phyloP scores from a whole-genome alignment of 2,888 invertebrate genomes.

The Lepidocyrtoides sp. region DNA sequence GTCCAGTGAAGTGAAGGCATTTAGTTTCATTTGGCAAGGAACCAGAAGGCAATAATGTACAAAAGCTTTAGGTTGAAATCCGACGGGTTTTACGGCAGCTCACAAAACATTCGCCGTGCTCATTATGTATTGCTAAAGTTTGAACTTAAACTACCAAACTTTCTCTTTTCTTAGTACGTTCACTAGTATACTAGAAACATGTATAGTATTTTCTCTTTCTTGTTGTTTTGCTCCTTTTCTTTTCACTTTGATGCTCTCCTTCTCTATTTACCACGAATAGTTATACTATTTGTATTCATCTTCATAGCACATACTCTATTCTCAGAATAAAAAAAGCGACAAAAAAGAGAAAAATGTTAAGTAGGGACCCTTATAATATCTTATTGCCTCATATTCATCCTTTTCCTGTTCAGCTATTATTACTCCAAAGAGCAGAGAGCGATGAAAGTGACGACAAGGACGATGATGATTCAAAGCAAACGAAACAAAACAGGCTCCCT shows the following conservation, averaged over 20 bases:
- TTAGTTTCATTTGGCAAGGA: conserved; percentile 79
- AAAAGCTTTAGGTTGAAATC: conserved; percentile 62
- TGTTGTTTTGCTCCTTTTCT: conserved; percentile 35
- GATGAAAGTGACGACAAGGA: conserved; percentile 19
- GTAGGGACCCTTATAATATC: conserved; percentile 5
- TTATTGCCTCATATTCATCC: conserved; percentile 29
- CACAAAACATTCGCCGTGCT: conserved; percentile 72
- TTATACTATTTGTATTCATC: not conserved
- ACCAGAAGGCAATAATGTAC: conserved; percentile 77
- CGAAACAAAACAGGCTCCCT: conserved; percentile 19
- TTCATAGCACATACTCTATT: conserved; percentile 12
- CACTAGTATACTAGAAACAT: not conserved
- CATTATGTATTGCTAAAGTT: conserved; percentile 80
- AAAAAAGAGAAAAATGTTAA: conserved; percentile 27
- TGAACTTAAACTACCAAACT: conserved; percentile 77
- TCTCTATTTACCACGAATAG: not conserved
- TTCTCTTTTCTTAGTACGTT: conserved; percentile 50
- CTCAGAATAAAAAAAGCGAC: not conserved
- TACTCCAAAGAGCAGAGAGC: not conserved
- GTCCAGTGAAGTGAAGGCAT: conserved; percentile 76
- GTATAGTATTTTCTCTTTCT: conserved; percentile 2
- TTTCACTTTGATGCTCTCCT: conserved; percentile 13
- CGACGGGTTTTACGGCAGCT: conserved; percentile 73
- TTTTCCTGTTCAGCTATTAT: conserved; percentile 38
- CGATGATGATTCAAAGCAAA: conserved; percentile 25